Percentiles rank a stretch among this genome's conserved stretches.
These are phyloP conservation scores for Manacus vitellinus DNA, from an alignment of 2,113 vertebrate genomes.

Conservation along the genomic window DNA sequence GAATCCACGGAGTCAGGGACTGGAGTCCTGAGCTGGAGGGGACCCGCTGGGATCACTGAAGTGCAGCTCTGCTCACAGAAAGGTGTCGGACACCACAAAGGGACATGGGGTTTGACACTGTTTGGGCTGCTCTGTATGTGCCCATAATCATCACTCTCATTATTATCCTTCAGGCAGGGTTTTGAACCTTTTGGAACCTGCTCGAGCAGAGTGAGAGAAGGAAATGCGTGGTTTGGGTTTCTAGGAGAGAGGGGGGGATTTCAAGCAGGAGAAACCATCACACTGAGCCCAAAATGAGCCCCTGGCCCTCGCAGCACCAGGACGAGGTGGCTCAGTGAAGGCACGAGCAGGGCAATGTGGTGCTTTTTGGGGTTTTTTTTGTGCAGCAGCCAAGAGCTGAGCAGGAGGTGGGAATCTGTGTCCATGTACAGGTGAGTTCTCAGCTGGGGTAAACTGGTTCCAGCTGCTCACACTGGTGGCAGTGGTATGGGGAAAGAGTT, in stretches of 20 bases:
- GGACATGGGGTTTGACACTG: background rate
- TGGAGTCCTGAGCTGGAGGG: background rate
- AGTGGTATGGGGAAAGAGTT: background rate
- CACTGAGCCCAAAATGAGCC: background rate
- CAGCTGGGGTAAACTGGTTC: background rate
- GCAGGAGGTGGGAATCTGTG: background rate
- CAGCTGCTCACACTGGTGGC: background rate
- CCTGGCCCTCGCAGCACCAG: background rate
- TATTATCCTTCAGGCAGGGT: constrained; percentile 6
- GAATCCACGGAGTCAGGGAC: background rate
- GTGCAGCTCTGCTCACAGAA: background rate
- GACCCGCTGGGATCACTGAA: no score
- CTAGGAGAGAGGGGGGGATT: constrained; percentile 24
- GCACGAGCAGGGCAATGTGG: background rate
- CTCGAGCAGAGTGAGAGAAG: constrained; percentile 13
- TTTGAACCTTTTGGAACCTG: background rate
- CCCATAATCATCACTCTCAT: background rate
- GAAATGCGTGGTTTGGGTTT: constrained; percentile 23
- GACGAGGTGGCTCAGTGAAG: background rate
- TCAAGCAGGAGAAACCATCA: constrained; percentile 35
- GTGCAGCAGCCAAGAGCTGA: background rate
- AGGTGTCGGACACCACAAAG: constrained; percentile 18
- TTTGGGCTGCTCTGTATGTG: background rate
- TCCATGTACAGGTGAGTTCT: background rate
- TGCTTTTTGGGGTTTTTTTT: background rate